Conservation (phyloP, 2,113 vertebrate species). For the Xiphophorus couchianus region DNA sequence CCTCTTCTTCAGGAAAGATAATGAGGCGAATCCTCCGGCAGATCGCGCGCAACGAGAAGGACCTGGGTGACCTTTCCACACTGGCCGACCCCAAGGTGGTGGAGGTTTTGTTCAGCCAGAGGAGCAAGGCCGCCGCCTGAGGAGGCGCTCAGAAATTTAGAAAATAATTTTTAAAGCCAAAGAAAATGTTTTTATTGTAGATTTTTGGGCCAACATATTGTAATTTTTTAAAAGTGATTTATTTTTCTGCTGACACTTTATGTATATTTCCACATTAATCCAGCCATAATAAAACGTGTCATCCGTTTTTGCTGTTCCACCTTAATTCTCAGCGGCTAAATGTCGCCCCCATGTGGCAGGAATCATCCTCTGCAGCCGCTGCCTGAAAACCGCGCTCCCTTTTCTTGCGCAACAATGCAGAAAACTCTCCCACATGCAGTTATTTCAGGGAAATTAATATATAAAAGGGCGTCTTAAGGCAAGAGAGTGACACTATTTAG, state of each 20-base stretch:
- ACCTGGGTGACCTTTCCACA: slow-evolving; percentile 84
- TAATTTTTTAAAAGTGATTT: not conserved
- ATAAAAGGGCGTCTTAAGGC: slow-evolving; percentile 13
- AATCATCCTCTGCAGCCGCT: slow-evolving; percentile 28
- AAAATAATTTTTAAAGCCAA: not conserved
- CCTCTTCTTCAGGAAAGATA: slow-evolving; percentile 77
- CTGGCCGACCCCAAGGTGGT: slow-evolving; percentile 84
- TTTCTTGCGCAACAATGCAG: slow-evolving; percentile 29
- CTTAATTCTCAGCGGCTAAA: slow-evolving; percentile 8
- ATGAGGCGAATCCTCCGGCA: slow-evolving; percentile 83
- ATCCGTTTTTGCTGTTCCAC: slow-evolving; percentile 22
- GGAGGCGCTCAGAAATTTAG: not conserved
- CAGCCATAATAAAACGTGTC: slow-evolving; percentile 48
- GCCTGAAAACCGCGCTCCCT: not conserved
- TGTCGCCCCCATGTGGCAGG: slow-evolving; percentile 58
- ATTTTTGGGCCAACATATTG: slow-evolving; percentile 52
- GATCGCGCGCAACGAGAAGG: slow-evolving; percentile 82
- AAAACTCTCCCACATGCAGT: not conserved
- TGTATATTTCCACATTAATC: slow-evolving; percentile 41
- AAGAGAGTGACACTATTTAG: slow-evolving; percentile 27
- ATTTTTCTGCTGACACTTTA: slow-evolving; percentile 9
- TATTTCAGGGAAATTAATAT: not conserved
- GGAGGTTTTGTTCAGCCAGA: slow-evolving; percentile 80
- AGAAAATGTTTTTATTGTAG: not conserved
- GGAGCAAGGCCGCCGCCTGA: slow-evolving; percentile 80